Percentiles rank a stretch among this genome's conserved stretches.
phyloP scores from a whole-genome alignment of 2,113 vertebrate genomes.

The Bufo bufo region DNA sequence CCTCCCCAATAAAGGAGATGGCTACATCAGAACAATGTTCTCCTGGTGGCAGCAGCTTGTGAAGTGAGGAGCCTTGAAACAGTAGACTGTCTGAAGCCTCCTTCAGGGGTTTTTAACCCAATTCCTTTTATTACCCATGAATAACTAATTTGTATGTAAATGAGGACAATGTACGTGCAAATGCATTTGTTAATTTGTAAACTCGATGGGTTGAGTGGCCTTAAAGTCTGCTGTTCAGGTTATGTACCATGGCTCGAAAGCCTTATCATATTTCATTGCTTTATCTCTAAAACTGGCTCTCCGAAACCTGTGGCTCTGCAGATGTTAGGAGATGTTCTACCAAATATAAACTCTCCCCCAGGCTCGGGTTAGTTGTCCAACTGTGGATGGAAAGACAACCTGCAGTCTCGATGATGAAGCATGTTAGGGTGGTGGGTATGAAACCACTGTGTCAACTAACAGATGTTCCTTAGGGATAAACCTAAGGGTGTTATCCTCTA shows the following conservation, averaged over 20 bases:
- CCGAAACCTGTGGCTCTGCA: slow-evolving; percentile 4
- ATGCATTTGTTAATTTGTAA: slow-evolving; percentile 50
- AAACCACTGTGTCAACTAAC: too few species aligned
- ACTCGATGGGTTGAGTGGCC: slow-evolving; percentile 18
- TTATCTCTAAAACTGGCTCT: not conserved
- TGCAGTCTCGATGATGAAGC: not conserved
- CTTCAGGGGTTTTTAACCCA: slow-evolving; percentile 53
- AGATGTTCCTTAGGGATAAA: too few species aligned
- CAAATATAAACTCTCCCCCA: not conserved
- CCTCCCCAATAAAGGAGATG: not conserved
- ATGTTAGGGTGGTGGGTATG: too few species aligned
- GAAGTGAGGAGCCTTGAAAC: slow-evolving; percentile 31
- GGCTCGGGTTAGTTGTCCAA: not conserved
- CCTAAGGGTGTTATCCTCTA: too few species aligned
- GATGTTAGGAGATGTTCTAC: not conserved
- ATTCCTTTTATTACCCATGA: slow-evolving; percentile 53
- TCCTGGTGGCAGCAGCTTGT: not conserved
- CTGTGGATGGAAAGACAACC: not conserved
- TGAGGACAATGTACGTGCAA: slow-evolving; percentile 46
- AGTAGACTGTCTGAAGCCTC: slow-evolving; percentile 16
- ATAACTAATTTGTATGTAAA: slow-evolving; percentile 57
- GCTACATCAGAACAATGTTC: not conserved
- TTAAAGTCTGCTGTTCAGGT: slow-evolving; percentile 42
- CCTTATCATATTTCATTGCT: slow-evolving; percentile 22
- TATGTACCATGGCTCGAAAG: slow-evolving; percentile 20